Conservation (phyloP, 2,797 vertebrate species). For the Peromyscus eremicus region DNA sequence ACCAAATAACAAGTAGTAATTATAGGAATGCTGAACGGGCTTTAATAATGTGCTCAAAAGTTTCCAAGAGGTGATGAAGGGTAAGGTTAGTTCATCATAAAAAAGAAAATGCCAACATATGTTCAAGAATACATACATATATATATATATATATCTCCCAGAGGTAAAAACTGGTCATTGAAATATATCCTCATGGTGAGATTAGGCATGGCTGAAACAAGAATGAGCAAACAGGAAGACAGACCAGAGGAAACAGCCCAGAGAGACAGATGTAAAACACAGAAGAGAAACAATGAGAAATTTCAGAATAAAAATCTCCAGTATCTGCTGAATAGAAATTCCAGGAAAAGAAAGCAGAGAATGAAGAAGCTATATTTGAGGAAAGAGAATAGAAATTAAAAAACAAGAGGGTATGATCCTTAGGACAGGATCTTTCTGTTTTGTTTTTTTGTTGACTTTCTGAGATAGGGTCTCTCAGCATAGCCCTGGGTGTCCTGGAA, state of each 20-base stretch:
- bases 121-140: not conserved
- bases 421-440: not conserved
- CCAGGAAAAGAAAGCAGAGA: not conserved
- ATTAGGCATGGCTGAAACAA: not conserved
- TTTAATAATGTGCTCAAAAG: not conserved
- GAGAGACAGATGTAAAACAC: not conserved
- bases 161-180: not conserved
- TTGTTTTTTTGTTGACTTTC: not conserved
- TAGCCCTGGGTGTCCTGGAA: not conserved
- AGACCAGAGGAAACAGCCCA: not conserved
- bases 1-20: not conserved
- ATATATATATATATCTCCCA: too few species aligned
- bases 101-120: not conserved
- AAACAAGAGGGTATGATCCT: not conserved
- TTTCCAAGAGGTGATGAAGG: not conserved
- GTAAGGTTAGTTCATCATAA: not conserved
- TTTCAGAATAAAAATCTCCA: not conserved
- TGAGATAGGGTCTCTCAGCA: not conserved
- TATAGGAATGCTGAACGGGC: not conserved
- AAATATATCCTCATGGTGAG: not conserved
- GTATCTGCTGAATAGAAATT: not conserved
- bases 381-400: constrained; percentile 7
- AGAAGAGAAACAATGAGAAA: not conserved
- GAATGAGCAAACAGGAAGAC: not conserved
- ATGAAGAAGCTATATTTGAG: not conserved